These are phyloP conservation scores for Aphelenchoides besseyi DNA, from an alignment of 1,140 invertebrate species.

Conservation along the genomic window DNA sequence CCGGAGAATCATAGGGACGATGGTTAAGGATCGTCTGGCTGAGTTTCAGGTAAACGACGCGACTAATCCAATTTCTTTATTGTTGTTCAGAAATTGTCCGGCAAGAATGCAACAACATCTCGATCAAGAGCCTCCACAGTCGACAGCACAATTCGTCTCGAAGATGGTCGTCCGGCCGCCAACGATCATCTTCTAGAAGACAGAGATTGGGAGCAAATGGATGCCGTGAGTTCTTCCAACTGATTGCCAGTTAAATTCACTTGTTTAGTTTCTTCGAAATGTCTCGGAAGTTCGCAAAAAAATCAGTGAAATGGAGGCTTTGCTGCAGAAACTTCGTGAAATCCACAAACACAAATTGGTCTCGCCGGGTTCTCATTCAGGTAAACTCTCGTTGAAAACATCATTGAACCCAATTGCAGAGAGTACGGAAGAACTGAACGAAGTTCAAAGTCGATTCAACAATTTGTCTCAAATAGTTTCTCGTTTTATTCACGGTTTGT, in stretches of 20 bases:
- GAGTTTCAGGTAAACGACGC: slow-evolving; percentile 30
- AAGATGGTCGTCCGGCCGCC: not conserved
- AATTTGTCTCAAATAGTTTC: slow-evolving; percentile 19
- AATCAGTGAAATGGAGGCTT: not conserved
- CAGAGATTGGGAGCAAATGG: not conserved
- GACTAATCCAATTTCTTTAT: not conserved
- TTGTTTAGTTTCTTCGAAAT: slow-evolving; percentile 9
- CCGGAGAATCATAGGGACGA: too few relatives aligned
- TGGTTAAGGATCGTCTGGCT: slow-evolving; percentile 12
- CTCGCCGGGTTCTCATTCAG: not conserved
- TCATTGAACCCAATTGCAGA: slow-evolving; percentile 13
- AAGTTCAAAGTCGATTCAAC: slow-evolving; percentile 28
- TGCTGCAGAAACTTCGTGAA: not conserved
- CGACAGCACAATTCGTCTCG: not conserved
- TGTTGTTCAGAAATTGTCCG: not conserved
- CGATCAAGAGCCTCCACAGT: not conserved
- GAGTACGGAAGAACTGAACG: slow-evolving; percentile 39
- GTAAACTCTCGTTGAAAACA: not conserved
- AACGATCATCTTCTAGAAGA: not conserved
- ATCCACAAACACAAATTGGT: slow-evolving; percentile 3
- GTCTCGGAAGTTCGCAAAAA: not conserved
- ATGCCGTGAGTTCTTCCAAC: not conserved
- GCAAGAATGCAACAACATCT: not conserved
- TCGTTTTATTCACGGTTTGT: slow-evolving; percentile 30
- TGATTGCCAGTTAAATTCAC: not conserved